Conservation (phyloP, 1,140 invertebrate species). For the Orchestia grillus region DNA sequence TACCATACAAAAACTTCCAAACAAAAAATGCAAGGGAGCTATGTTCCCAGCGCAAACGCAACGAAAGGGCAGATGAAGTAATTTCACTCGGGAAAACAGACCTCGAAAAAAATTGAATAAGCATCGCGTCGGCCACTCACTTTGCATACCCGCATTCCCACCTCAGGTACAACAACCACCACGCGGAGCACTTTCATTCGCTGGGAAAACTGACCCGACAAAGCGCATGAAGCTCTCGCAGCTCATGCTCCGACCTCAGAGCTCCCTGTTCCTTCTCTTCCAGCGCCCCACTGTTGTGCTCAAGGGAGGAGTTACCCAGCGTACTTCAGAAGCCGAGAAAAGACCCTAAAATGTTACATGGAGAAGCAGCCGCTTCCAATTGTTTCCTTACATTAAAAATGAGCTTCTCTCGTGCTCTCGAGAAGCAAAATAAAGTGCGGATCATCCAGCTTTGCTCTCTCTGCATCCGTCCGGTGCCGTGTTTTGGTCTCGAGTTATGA, state of each 20-base stretch:
- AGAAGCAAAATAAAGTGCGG: not conserved
- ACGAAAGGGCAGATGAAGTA: too few species aligned
- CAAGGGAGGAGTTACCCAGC: not conserved
- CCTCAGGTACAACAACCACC: not conserved
- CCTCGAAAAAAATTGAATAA: not conserved
- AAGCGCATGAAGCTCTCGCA: not conserved
- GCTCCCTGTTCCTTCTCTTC: not conserved
- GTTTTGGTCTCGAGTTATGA: not conserved
- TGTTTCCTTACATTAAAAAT: constrained; percentile 29
- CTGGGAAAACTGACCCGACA: not conserved
- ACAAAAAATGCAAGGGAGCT: not conserved
- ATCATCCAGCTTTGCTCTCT: not conserved
- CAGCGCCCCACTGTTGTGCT: not conserved
- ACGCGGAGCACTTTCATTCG: not conserved
- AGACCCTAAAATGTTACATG: not conserved
- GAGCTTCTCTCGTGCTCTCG: not conserved
- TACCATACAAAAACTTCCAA: not conserved
- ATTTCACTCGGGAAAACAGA: too few species aligned
- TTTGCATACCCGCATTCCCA: not conserved
- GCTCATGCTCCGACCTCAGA: not conserved
- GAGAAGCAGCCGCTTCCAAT: constrained; percentile 8
- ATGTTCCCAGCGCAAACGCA: too few species aligned
- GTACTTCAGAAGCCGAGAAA: not conserved
- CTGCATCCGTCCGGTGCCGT: not conserved
- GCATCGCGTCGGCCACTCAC: not conserved